phyloP scores from a whole-genome alignment of 2,797 vertebrate genomes.

The Margarornis squamiger region DNA sequence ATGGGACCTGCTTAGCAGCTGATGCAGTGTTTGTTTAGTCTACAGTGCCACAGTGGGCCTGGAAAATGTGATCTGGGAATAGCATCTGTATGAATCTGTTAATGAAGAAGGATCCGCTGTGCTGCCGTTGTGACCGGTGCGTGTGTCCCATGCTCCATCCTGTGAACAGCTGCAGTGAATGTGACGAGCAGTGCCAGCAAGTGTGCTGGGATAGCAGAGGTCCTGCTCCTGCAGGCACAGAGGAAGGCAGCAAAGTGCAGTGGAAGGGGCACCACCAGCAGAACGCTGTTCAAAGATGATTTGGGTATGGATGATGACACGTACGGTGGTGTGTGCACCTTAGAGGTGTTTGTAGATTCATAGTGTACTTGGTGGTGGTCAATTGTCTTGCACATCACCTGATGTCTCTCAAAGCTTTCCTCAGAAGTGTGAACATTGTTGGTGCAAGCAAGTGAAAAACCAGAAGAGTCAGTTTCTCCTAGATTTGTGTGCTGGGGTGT shows the following conservation, averaged over 20 bases:
- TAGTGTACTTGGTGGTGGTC: not conserved
- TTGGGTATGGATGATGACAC: not conserved
- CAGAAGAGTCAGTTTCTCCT: not conserved
- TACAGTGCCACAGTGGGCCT: not conserved
- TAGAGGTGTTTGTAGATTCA: not conserved
- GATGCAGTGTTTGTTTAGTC: not conserved
- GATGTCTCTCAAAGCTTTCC: not conserved
- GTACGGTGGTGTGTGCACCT: fast-evolving
- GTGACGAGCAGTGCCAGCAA: not conserved
- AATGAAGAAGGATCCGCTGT: not conserved
- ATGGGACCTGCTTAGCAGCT: conserved; percentile 36
- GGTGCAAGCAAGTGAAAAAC: not conserved
- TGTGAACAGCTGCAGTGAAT: not conserved
- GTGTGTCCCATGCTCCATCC: not conserved
- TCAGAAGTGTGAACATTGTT: not conserved
- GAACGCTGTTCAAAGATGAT: not conserved
- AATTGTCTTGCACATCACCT: not conserved
- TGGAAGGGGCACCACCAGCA: not conserved
- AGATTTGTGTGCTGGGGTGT: not conserved
- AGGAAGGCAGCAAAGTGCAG: not conserved
- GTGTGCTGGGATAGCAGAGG: not conserved
- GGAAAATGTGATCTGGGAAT: not conserved
- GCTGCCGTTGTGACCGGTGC: not conserved
- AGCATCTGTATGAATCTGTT: not conserved
- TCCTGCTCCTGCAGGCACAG: not conserved